A percentile compares a stretch with the other conserved stretches of the same genome.
Evolutionary conservation across 2,888 invertebrate species (phyloP).

Genomic region (Drosophila fungiperda): DNA sequence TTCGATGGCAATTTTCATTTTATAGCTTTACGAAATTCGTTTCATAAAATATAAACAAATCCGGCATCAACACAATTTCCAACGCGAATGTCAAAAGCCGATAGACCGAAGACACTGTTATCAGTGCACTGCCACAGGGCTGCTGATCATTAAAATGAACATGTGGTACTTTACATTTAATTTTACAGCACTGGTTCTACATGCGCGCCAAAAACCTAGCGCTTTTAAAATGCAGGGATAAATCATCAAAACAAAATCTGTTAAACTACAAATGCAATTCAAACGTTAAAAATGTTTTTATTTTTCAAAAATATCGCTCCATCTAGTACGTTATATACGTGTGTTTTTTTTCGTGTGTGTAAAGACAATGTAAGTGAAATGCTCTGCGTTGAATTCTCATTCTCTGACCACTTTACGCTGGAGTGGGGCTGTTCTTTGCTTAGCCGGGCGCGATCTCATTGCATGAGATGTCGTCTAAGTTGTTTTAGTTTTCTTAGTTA

Average conservation of each 20-base stretch:
- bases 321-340: slow-evolving; percentile 65
- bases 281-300: slow-evolving; percentile 75
- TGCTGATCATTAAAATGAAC: background rate
- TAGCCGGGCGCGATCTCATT: slow-evolving; percentile 60
- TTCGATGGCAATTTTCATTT: slow-evolving; percentile 96
- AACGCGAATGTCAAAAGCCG: slow-evolving; percentile 15
- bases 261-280: slow-evolving; percentile 26
- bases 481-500: slow-evolving; percentile 48
- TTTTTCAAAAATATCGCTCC: slow-evolving; percentile 77
- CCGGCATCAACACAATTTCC: background rate
- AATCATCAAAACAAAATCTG: no score
- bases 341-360: slow-evolving; percentile 46
- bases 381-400: slow-evolving; percentile 65
- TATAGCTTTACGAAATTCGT: slow-evolving; percentile 14
- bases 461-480: slow-evolving; percentile 58
- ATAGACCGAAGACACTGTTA: background rate
- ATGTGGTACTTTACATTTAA: background rate
- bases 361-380: slow-evolving; percentile 70
- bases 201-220: background rate
- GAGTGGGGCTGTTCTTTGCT: slow-evolving; percentile 34
- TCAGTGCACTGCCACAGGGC: background rate
- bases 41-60: slow-evolving; percentile 44
- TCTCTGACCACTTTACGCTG: slow-evolving; percentile 54
- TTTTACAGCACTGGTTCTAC: slow-evolving; percentile 13
- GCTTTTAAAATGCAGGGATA: fast-evolving